These are phyloP conservation scores for Lophura nycthemera DNA, from an alignment of 2,113 vertebrate species.

Conservation along the genomic window DNA sequence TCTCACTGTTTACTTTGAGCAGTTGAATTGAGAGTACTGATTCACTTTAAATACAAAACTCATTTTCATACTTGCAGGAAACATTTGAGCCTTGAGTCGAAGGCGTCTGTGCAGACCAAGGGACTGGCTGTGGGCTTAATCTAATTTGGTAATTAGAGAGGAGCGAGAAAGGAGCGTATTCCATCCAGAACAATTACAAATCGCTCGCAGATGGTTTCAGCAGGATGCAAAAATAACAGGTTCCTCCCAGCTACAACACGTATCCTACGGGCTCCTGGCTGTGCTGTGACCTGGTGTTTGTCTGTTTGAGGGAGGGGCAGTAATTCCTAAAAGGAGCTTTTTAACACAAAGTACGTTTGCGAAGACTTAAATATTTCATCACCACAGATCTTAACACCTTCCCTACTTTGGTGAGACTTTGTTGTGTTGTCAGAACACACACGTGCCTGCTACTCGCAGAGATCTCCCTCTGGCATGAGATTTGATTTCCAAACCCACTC, in stretches of 20 bases:
- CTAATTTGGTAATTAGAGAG: constrained; percentile 36
- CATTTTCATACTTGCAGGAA: constrained; percentile 17
- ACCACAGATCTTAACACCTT: neutral
- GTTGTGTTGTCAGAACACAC: neutral
- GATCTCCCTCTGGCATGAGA: neutral
- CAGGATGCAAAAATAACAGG: constrained; percentile 36
- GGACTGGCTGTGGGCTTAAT: neutral
- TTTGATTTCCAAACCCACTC: neutral
- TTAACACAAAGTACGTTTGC: neutral
- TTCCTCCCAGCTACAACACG: constrained; percentile 13
- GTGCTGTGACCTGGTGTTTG: neutral
- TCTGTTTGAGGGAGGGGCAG: neutral
- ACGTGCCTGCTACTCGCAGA: neutral
- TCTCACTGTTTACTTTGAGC: neutral
- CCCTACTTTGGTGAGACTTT: neutral
- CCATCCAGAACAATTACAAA: constrained; percentile 40
- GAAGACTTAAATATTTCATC: neutral
- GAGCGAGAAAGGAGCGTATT: neutral
- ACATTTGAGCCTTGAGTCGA: neutral
- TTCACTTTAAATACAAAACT: neutral
- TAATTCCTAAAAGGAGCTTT: neutral
- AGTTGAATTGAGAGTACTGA: neutral
- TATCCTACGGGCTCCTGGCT: neutral
- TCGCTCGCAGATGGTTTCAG: constrained; percentile 40
- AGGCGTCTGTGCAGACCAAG: neutral